Evolutionary conservation across 2,888 invertebrate genomes (phyloP), one percentile per base, ranked within the genome.

Genomic region (Patella depressa): DNA sequence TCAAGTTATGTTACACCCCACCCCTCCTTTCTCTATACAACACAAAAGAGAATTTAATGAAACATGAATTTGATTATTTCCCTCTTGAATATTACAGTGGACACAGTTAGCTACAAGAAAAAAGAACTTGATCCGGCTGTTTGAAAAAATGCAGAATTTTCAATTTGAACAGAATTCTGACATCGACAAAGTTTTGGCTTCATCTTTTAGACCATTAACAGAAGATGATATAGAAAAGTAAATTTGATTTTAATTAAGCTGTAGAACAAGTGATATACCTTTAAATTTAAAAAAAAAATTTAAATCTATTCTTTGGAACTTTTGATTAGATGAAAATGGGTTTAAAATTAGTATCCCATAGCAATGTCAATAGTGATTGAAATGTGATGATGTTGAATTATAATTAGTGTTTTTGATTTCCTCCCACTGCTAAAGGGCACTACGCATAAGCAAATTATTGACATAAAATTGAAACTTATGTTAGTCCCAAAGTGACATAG

Each of bases 91-190:
- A 69, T 83, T 84, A 57, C 79, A 91, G 90, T 91, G 91, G 90
- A 89, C 97, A 89, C 97, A 97, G 90, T 92, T 99, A 79, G 94
- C 95, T 83, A 94, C 94, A 17, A 94, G 98, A 2, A 98, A 98
- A 89, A 94, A 95, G 84, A 96, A 96, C 87, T 92, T 99, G 0
- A 91, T 95, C 14, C 93, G 94, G 53, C 92, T 99, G 17, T 95
- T 98, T 89, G 95, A 96, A 89, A 96, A 97, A 88, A 98, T 99
- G 98, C 94, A 96, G 34, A 94, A 95, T 65, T 98, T 95, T 90
- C 98, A 98, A 90, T 93, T 96, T 80, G 94, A 95, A 79, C 93
- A 96, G 17, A 96, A 96, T 94, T 93, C 94, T 82, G 94, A 96
- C 88, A 95, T 95, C 0, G 97, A 97, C 83, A 95, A 95, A 17